Evolutionary conservation across 2,113 vertebrate genomes (phyloP).

Genomic region (Osmerus eperlanus): DNA sequence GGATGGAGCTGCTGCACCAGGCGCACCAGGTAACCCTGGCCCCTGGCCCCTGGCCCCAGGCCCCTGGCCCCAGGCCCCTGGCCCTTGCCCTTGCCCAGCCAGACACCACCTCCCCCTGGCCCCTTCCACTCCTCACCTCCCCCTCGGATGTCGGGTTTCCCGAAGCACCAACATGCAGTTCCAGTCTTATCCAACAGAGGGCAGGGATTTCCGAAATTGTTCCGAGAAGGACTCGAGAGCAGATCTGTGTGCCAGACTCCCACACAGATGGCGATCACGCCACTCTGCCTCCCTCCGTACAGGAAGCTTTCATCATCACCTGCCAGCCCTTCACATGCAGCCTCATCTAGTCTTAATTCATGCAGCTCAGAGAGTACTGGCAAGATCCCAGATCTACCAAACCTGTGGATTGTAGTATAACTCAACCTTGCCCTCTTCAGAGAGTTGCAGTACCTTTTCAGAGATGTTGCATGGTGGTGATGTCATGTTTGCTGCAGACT

Average conservation of each 20-base stretch:
- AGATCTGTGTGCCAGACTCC: background rate
- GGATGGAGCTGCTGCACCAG: conserved; percentile 97
- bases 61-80: background rate
- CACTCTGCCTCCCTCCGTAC: background rate
- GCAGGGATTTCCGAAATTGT: background rate
- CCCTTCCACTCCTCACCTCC: too few relatives aligned
- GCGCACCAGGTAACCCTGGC: conserved; percentile 84
- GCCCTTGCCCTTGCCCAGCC: too few relatives aligned
- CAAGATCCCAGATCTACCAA: background rate
- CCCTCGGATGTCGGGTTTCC: too few relatives aligned
- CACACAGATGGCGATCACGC: background rate
- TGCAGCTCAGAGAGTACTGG: background rate
- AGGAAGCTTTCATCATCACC: background rate
- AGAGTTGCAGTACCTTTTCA: too few relatives aligned
- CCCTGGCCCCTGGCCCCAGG: background rate
- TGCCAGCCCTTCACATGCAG: background rate
- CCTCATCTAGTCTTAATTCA: background rate
- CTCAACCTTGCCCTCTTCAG: too few relatives aligned
- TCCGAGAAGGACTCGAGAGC: too few relatives aligned
- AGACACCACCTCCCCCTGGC: too few relatives aligned
- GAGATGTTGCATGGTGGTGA: too few relatives aligned
- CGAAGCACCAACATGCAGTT: background rate
- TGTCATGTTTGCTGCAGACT: too few relatives aligned
- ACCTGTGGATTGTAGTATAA: too few relatives aligned
- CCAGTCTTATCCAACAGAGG: conserved; percentile 5